These are phyloP conservation scores for Abrostola triplasia DNA, from an alignment of 2,888 invertebrate species.

Conservation along the genomic window DNA sequence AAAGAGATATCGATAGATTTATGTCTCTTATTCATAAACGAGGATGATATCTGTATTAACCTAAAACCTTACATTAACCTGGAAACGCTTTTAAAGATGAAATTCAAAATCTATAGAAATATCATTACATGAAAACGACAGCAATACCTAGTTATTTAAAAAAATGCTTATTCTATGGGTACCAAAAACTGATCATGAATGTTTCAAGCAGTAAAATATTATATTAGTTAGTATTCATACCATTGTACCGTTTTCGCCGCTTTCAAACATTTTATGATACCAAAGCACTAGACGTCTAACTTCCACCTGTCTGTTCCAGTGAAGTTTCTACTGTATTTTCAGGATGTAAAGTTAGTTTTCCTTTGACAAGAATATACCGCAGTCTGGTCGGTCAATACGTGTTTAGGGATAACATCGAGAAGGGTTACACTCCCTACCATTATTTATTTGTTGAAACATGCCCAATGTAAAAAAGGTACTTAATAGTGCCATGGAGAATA, in stretches of 20 bases:
- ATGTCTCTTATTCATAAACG: too few species aligned
- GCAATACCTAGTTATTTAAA: too few species aligned
- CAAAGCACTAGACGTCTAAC: slow-evolving; percentile 1
- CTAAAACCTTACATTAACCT: too few species aligned
- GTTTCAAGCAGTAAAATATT: not conserved
- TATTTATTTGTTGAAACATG: slow-evolving; percentile 60
- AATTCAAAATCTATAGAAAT: too few species aligned
- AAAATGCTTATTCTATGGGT: too few species aligned
- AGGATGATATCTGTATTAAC: too few species aligned
- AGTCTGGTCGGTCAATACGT: slow-evolving; percentile 15
- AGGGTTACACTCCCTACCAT: slow-evolving; percentile 47
- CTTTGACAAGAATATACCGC: not conserved
- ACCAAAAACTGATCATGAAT: not conserved
- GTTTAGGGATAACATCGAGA: slow-evolving; percentile 49
- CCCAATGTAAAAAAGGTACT: slow-evolving; percentile 42
- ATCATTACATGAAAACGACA: too few species aligned
- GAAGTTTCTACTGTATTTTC: slow-evolving; percentile 1
- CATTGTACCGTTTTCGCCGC: slow-evolving; percentile 13
- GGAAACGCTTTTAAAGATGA: too few species aligned
- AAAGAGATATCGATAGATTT: too few species aligned
- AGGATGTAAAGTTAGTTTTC: slow-evolving; percentile 2
- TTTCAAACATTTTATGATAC: slow-evolving; percentile 20
- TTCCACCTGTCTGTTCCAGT: not conserved
- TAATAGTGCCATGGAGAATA: slow-evolving; percentile 8
- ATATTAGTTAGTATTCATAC: not conserved